A percentile compares a stretch with the other conserved stretches of the same genome.
These are phyloP conservation scores for Notechis scutatus DNA, from an alignment of 2,113 vertebrate species.

Conservation along the genomic window DNA sequence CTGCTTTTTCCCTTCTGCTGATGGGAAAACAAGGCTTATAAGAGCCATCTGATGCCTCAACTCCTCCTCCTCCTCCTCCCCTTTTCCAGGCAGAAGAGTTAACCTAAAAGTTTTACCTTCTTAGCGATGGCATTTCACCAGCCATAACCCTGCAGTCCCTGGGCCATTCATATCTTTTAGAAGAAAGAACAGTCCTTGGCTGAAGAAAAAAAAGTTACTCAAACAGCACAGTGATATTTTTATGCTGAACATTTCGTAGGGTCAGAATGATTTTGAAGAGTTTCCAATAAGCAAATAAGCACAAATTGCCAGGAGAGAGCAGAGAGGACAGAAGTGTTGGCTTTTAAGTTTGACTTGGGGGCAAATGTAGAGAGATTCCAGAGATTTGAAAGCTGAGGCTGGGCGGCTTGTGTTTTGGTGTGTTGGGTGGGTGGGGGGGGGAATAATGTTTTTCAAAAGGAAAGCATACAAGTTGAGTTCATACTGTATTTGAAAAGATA, in stretches of 20 bases:
- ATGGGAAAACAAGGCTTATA: not conserved
- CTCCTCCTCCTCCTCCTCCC: not conserved
- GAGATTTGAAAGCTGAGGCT: not conserved
- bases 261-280: not conserved
- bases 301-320: not conserved
- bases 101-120: not conserved
- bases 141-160: not conserved
- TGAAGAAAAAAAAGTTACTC: not conserved
- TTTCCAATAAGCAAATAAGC: not conserved
- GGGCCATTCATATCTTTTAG: not conserved
- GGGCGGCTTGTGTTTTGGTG: not conserved
- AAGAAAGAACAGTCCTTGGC: not conserved
- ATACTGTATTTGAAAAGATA: not conserved
- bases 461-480: not conserved
- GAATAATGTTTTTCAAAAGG: not conserved
- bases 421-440: too few relatives aligned
- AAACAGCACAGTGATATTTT: not conserved
- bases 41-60: not conserved
- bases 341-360: not conserved
- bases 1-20: not conserved
- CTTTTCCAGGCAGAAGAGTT: not conserved
- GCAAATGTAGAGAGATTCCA: not conserved
- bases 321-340: conserved; percentile 18
- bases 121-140: not conserved
- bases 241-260: not conserved